Evolutionary conservation across 1,140 invertebrate species (phyloP).

Genomic region (Epicauta chinensis): DNA sequence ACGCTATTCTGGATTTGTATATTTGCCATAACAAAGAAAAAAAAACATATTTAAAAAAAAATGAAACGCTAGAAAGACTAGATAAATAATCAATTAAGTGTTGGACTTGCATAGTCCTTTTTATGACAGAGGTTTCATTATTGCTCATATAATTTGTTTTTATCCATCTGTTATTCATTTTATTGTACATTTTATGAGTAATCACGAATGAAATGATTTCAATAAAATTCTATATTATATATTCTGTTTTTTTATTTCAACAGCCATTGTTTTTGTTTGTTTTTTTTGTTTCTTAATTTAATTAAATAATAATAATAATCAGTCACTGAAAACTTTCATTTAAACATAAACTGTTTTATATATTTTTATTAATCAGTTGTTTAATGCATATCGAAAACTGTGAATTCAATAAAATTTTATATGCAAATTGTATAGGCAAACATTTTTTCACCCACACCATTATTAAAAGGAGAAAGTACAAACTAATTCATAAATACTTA

Average conservation of each 20-base stretch:
- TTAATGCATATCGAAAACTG: no score
- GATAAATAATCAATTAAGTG: slow-evolving; percentile 36
- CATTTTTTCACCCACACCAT: no score
- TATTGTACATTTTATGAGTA: slow-evolving; percentile 45
- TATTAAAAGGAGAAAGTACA: no score
- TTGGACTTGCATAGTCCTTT: slow-evolving; percentile 39
- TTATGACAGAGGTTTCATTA: slow-evolving; percentile 42
- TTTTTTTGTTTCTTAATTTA: no score
- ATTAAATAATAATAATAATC: no score
- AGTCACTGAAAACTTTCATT: no score
- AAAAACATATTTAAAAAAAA: neutral
- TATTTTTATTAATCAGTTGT: no score
- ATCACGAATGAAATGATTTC: slow-evolving; percentile 41
- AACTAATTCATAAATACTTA: no score
- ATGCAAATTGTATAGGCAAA: no score
- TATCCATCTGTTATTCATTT: slow-evolving; percentile 45
- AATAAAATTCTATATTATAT: slow-evolving; percentile 45
- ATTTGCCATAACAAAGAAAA: slow-evolving; percentile 39
- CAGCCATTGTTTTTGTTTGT: no score
- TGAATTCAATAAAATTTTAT: no score
- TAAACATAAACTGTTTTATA: no score
- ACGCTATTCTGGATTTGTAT: slow-evolving; percentile 40
- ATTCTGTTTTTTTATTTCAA: slow-evolving; percentile 16
- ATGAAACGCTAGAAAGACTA: slow-evolving; percentile 32
- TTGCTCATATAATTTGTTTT: slow-evolving; percentile 45